Evolutionary conservation across 2,113 vertebrate species (phyloP).

Genomic region (Oriolus oriolus): DNA sequence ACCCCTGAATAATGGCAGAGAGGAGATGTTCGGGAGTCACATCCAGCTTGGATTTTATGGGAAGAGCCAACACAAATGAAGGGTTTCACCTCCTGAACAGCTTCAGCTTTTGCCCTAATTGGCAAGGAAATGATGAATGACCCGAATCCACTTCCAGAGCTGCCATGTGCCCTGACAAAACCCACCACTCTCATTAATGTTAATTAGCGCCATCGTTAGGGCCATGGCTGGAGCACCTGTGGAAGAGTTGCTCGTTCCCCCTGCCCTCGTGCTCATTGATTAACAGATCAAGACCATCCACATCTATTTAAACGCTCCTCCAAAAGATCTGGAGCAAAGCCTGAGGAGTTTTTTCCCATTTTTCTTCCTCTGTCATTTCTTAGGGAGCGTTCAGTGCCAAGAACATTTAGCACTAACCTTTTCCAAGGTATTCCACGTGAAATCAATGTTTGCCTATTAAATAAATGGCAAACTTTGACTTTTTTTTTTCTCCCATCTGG

Average conservation of each 20-base stretch:
- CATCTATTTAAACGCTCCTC: not conserved
- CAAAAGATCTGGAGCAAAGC: not conserved
- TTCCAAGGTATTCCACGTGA: not conserved
- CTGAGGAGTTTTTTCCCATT: not conserved
- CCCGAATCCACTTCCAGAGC: not conserved
- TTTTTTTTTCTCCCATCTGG: accelerated
- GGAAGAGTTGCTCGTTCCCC: not conserved
- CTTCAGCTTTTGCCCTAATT: not conserved
- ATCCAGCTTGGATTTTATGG: not conserved
- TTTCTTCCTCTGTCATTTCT: not conserved
- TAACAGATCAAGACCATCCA: not conserved
- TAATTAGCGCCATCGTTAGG: not conserved
- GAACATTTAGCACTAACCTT: not conserved
- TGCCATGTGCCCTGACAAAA: not conserved
- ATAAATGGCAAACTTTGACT: not conserved
- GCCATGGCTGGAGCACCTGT: not conserved
- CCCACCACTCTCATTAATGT: not conserved
- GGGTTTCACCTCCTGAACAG: not conserved
- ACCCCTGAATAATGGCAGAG: not conserved
- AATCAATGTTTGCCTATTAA: not conserved
- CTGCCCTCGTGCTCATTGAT: not conserved
- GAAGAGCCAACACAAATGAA: not conserved
- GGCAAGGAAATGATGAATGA: not conserved
- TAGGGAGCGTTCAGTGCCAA: not conserved
- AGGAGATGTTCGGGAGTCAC: not conserved